Conservation (phyloP, 2,888 invertebrate species). For the Campaea margaritaria region DNA sequence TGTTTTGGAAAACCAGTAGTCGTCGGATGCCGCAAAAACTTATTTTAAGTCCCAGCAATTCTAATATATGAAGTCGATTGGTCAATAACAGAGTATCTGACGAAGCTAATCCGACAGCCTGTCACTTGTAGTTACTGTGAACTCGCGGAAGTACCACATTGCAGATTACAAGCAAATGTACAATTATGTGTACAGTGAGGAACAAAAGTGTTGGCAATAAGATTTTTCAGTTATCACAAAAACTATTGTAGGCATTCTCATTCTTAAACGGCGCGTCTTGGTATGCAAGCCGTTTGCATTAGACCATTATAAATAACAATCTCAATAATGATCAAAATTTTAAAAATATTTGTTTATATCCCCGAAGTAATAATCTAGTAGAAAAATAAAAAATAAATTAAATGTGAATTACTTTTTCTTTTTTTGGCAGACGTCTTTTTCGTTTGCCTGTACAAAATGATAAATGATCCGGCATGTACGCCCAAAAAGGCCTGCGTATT, state of each 20-base stretch:
- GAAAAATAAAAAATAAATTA: too few relatives aligned
- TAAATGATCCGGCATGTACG: slow-evolving; percentile 56
- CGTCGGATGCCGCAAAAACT: slow-evolving; percentile 12
- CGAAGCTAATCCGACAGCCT: slow-evolving; percentile 52
- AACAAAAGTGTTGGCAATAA: slow-evolving; percentile 11
- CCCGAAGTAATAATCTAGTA: too few relatives aligned
- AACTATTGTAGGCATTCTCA: neutral
- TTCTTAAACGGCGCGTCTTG: too few relatives aligned
- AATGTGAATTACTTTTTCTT: too few relatives aligned
- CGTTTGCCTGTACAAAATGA: slow-evolving; percentile 46
- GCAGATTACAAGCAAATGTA: slow-evolving; percentile 31
- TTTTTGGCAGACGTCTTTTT: slow-evolving; percentile 8
- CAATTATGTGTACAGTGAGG: slow-evolving; percentile 21
- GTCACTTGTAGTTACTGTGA: slow-evolving; percentile 48
- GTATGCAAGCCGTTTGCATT: too few relatives aligned
- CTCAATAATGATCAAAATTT: too few relatives aligned
- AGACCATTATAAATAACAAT: too few relatives aligned
- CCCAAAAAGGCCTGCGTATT: slow-evolving; percentile 62
- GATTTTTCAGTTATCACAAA: neutral
- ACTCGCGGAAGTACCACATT: slow-evolving; percentile 54
- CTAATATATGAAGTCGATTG: slow-evolving; percentile 18
- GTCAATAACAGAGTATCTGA: slow-evolving; percentile 26
- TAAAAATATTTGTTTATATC: too few relatives aligned
- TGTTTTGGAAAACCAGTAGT: slow-evolving; percentile 13
- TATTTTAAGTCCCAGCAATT: slow-evolving; percentile 11